These are phyloP conservation scores for Ericerus pela DNA, from an alignment of 1,140 invertebrate species.

Conservation along the genomic window DNA sequence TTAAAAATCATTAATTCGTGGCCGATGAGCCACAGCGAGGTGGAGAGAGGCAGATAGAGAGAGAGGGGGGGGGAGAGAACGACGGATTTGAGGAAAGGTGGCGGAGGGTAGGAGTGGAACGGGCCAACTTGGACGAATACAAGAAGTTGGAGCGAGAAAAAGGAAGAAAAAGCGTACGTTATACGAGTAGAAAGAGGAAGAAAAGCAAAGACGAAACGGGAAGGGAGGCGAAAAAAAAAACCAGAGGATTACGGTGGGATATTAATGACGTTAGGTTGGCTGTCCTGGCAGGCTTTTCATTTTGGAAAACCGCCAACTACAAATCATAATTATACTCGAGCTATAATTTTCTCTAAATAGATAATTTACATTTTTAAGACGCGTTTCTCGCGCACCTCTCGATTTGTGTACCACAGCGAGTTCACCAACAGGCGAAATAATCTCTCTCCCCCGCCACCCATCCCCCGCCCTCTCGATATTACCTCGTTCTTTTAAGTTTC, in stretches of 20 bases:
- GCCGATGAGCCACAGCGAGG: background rate
- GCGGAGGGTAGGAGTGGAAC: background rate
- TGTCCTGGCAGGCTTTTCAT: conserved; percentile 10
- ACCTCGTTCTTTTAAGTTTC: conserved; percentile 4
- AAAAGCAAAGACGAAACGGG: too few relatives aligned
- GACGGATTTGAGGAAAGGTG: background rate
- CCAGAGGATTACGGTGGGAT: conserved; percentile 9
- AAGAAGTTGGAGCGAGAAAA: too few relatives aligned
- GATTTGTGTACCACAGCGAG: too few relatives aligned
- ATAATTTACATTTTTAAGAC: conserved; percentile 12
- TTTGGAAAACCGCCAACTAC: conserved; percentile 10
- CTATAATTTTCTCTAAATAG: conserved; percentile 11
- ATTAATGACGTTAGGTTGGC: conserved; percentile 11
- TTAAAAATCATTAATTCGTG: conserved; percentile 10
- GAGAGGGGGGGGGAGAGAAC: too few relatives aligned
- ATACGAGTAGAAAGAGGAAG: too few relatives aligned
- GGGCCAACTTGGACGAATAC: too few relatives aligned
- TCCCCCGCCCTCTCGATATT: too few relatives aligned
- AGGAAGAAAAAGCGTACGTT: too few relatives aligned
- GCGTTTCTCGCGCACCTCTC: conserved; percentile 9
- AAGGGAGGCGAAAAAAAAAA: too few relatives aligned
- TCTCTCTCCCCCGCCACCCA: too few relatives aligned
- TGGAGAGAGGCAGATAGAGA: background rate
- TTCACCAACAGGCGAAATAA: conserved; percentile 2
- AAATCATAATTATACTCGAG: conserved; percentile 11